Evolutionary conservation across 2,888 invertebrate species (phyloP), one percentile per base, ranked within the genome.

Genomic region (Allacma fusca): DNA sequence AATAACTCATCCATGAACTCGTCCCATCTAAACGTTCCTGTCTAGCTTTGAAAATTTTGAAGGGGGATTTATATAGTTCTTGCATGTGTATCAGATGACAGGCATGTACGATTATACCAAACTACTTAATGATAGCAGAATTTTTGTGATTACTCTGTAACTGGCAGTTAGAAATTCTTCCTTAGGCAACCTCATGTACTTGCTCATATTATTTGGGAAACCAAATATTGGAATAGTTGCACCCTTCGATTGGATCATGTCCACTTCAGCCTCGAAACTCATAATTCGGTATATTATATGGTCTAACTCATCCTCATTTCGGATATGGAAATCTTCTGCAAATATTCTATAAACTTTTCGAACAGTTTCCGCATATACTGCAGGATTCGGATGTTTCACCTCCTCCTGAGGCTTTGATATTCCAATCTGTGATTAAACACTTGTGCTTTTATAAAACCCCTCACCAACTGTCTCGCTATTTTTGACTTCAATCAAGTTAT

Each of bases 211-310:
- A 21, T 43, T 21, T 0, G 80, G 80, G 59, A 78, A 80, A 0
- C 80, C 80, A 67, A 79, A 80, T 19, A 80, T 57, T 4, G 50
- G 43, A 0, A 23, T 34, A 26, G 57, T 67, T 12, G 57, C 28
- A 13, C 72, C 79, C 69, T 76, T 79, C 0, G 73, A 43, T 29
- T 74, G 79, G 19, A 78, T 74, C 13, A 73, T 40, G 21, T 16
- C 26, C 24, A 80, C 23, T 44, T 80, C 72, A 1, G 79, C 78
- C 34, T 80, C 80, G 68, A 80, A 80, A 16, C 71, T 24, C 80
- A 80, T 79, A 19, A 80, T 78, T 0, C 78, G 44, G 19, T 76
- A 79, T n/a, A 80, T 74, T 12, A 80, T 80, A 5, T 78, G 78
- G 43, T 80, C 79, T 26, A 80, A 78, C 72, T 80, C 79, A 5